Base-by-base conservation (phyloP, 2,888 invertebrate species). In the Orchesella flavescens region DNA sequence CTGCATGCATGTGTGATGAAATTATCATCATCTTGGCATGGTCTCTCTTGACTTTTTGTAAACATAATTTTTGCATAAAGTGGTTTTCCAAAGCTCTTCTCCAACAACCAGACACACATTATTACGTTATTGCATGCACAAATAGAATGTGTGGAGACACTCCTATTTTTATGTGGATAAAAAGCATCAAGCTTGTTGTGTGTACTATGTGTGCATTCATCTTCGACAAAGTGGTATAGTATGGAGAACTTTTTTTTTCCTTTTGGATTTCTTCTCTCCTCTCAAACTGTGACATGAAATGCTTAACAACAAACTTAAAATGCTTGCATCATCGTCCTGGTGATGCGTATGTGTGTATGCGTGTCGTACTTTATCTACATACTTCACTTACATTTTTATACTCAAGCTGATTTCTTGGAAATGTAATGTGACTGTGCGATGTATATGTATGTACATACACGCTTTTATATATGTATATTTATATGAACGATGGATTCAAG, bases 21-120 rank as follows among this genome's bases (percentile, higher is more conserved):
- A 34, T 57, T 55, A 68, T 74, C 63, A 49, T 49, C 74, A 19
- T 76, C 61, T 59, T 78, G 73, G 65, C 73, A 73, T 80, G 66
- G 12, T 34, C 2, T 34, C 2, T 66, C 66, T 72, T 65, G 73
- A 73, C 80, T 73, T 73, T 34, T 21, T 55, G 80, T 73, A 80
- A 80, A 80, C 80, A 80, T 24, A 34, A 17, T 79, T 69, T 57
- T 73, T 65, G 66, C 66, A 66, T 73, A 71, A 66, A 72, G 71
- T 69, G 57, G 68, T 55, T 76, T 68, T 24, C 68, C 23, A 49
- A 49, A 53, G 15, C 15, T 69, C 23, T 69, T 69, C 49, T 49
- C 10, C 49, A 49, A n/a, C n/a, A 7, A 49, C 12, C 3, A 49
- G 49, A 49, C 15, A 34, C 7, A 49, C 49, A n/a, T 57, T 57